Evolutionary conservation across 2,113 vertebrate genomes (phyloP).

Genomic region (Lanius ludovicianus): DNA sequence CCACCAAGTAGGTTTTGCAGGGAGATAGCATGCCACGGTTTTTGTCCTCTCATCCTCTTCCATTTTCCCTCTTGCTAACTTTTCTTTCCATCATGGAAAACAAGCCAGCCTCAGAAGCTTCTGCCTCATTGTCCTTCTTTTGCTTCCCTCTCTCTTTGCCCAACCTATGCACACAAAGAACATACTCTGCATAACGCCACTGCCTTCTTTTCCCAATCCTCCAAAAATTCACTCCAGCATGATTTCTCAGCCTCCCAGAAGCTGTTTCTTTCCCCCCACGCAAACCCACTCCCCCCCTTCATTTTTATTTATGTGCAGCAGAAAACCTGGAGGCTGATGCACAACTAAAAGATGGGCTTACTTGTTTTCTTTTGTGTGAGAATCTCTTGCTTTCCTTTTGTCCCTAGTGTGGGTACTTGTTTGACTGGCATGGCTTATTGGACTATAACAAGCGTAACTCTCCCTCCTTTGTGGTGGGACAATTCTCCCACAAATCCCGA

Average conservation of each 20-base stretch:
- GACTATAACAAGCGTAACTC: slow-evolving; percentile 99
- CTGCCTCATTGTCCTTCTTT: not conserved
- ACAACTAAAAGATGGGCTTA: slow-evolving; percentile 98
- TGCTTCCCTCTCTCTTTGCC: not conserved
- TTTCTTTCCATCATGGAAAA: not conserved
- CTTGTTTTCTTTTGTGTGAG: slow-evolving; percentile 99
- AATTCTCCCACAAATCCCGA: slow-evolving; percentile 98
- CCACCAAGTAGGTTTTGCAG: not conserved
- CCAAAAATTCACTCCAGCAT: not conserved
- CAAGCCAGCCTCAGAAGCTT: not conserved
- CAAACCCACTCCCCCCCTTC: not conserved
- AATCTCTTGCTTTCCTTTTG: slow-evolving; percentile 95
- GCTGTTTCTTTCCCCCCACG: slow-evolving; percentile 85
- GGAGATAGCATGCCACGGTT: not conserved
- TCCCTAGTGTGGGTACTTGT: slow-evolving; percentile 90
- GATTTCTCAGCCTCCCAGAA: slow-evolving; percentile 76
- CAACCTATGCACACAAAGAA: slow-evolving; percentile 5
- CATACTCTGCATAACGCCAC: accelerated
- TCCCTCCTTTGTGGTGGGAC: slow-evolving; percentile 92
- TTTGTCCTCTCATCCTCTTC: not conserved
- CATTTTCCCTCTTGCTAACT: not conserved
- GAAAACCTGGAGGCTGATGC: slow-evolving; percentile 93
- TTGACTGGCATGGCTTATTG: slow-evolving; percentile 99
- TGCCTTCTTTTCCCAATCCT: not conserved
- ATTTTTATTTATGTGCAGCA: slow-evolving; percentile 89